Percentiles rank a stretch among this genome's conserved stretches.
Conservation (phyloP, 2,113 vertebrate genomes). For the Chelonoidis abingdonii region DNA sequence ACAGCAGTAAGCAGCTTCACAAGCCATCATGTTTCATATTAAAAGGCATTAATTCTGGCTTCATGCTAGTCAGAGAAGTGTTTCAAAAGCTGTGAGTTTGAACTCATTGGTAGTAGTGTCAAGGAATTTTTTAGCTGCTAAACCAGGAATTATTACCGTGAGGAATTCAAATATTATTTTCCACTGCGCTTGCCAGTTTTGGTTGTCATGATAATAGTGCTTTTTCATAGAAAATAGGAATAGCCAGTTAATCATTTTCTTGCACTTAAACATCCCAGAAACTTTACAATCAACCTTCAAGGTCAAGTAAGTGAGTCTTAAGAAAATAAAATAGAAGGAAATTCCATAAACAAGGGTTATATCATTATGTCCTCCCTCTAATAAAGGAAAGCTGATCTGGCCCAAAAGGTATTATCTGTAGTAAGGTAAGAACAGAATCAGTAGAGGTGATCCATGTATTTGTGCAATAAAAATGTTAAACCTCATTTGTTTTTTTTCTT, state of each 20-base stretch:
- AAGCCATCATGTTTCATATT: fast-evolving
- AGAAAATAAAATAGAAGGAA: not conserved
- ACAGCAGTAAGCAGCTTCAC: no score
- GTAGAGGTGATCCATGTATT: not conserved
- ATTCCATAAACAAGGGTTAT: not conserved
- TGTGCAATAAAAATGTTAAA: not conserved
- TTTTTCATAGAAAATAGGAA: not conserved
- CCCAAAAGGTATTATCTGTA: not conserved
- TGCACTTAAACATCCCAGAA: not conserved
- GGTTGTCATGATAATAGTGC: not conserved
- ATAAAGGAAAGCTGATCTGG: not conserved
- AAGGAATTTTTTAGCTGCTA: not conserved
- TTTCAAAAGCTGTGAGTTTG: fast-evolving
- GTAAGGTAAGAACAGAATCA: not conserved
- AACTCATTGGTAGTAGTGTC: not conserved
- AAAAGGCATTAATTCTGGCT: not conserved
- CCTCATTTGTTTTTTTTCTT: not conserved
- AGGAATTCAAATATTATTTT: not conserved
- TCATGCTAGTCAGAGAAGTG: fast-evolving
- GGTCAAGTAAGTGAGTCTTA: not conserved
- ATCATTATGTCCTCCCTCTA: not conserved
- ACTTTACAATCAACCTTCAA: not conserved
- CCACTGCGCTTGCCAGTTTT: not conserved
- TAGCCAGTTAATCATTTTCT: not conserved
- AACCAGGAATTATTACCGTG: not conserved